Evolutionary conservation across 1,140 invertebrate genomes (phyloP).

Genomic region (Anastatus disparis): DNA sequence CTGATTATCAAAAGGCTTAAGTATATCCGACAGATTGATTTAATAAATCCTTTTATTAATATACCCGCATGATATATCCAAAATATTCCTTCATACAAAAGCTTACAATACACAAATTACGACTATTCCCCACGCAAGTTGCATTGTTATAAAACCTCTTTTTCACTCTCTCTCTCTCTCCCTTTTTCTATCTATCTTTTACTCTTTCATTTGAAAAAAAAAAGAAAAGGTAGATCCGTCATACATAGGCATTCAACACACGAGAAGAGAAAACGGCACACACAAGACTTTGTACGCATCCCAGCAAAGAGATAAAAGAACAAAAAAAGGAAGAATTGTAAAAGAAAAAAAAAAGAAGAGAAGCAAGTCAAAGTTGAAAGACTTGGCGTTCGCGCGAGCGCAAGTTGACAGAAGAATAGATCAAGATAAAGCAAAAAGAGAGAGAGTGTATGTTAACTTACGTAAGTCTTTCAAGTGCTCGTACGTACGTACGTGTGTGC

Average conservation of each 20-base stretch:
- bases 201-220: too few species aligned
- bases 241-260: background rate
- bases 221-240: slow-evolving; percentile 16
- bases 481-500: background rate
- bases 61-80: background rate
- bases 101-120: slow-evolving; percentile 18
- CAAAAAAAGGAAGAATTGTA: too few species aligned
- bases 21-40: slow-evolving; percentile 13
- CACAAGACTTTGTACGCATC: too few species aligned
- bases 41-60: slow-evolving; percentile 20
- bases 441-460: slow-evolving; percentile 13
- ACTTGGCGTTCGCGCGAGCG: background rate
- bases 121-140: background rate
- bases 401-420: slow-evolving; percentile 21
- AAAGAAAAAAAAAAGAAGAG: slow-evolving; percentile 3
- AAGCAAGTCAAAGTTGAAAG: slow-evolving; percentile 23
- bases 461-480: background rate
- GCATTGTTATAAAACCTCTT: too few species aligned
- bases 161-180: too few species aligned
- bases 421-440: background rate
- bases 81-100: background rate
- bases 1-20: too few species aligned
- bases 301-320: background rate
- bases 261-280: background rate
- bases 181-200: too few species aligned